Percentiles rank a stretch among this genome's conserved stretches.
Evolutionary conservation across 2,113 vertebrate species (phyloP).

Genomic region (Coptodon bakossiorum): DNA sequence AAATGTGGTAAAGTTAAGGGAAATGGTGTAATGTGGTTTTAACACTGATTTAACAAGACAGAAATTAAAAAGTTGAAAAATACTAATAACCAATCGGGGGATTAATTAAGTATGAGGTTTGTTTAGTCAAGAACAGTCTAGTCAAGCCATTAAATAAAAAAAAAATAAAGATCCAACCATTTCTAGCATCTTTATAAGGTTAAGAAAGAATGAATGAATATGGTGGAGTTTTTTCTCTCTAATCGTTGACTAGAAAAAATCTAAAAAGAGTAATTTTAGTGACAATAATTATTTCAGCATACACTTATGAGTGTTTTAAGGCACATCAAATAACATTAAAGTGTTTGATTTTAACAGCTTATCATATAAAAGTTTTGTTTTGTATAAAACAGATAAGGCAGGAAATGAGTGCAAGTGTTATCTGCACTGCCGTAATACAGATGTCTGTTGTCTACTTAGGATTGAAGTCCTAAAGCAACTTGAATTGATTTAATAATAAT

Average conservation of each 20-base stretch:
- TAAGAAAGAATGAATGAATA: not conserved
- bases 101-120: not conserved
- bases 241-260: not conserved
- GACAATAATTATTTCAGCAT: not conserved
- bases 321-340: not conserved
- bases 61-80: not conserved
- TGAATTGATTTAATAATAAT: not conserved
- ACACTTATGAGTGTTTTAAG: fast-evolving
- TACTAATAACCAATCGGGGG: not conserved
- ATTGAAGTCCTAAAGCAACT: not conserved
- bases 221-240: not conserved
- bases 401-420: not conserved
- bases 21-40: not conserved
- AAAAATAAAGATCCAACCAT: not conserved
- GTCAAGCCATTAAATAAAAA: not conserved
- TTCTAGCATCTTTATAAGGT: not conserved
- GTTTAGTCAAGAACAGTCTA: not conserved
- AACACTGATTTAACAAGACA: not conserved
- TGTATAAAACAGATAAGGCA: not conserved
- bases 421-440: not conserved
- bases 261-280: not conserved
- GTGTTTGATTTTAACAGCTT: not conserved
- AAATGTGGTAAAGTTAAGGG: not conserved
- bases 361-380: not conserved
- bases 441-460: not conserved